phyloP scores from a whole-genome alignment of 2,797 vertebrate genomes.

The Bovichtus diacanthus region DNA sequence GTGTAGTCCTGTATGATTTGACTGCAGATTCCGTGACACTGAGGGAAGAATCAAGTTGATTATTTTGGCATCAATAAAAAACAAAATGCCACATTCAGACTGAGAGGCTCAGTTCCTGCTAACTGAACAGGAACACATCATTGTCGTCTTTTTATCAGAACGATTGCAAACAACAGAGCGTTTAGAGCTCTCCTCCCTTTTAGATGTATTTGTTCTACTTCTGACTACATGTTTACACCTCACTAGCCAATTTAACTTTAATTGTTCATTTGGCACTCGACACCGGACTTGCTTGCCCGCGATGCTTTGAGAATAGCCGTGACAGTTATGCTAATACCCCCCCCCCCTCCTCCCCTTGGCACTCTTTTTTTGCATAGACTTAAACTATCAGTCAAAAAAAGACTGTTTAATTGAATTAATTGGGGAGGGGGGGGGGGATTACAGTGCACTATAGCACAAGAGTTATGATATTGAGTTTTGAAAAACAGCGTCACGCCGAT shows the following conservation, averaged over 20 bases:
- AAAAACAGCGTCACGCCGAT: conserved; percentile 1
- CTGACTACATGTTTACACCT: conserved; percentile 17
- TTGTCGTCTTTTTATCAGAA: conserved; percentile 24
- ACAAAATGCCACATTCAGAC: conserved; percentile 47
- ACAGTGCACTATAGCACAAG: not conserved
- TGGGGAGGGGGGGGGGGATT: not conserved
- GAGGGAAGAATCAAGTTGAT: conserved; percentile 42
- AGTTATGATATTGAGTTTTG: not conserved
- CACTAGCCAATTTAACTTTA: conserved; percentile 26
- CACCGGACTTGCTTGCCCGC: conserved; percentile 9
- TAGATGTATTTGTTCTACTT: not conserved
- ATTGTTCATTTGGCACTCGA: conserved; percentile 37
- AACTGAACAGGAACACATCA: conserved; percentile 42
- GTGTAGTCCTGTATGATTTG: conserved; percentile 16
- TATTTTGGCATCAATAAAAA: conserved; percentile 58
- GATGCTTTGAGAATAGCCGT: conserved; percentile 33
- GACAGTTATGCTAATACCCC: conserved; percentile 37
- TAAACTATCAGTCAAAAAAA: conserved; percentile 44
- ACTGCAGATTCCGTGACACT: conserved; percentile 31
- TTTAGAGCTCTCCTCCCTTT: conserved; percentile 9
- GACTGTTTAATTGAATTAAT: conserved; percentile 55
- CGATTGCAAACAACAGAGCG: conserved; percentile 18
- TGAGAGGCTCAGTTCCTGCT: conserved; percentile 27
- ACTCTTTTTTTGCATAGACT: not conserved
- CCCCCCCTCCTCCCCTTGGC: conserved; percentile 9